phyloP scores from a whole-genome alignment of 1,140 invertebrate genomes.

The Anastrepha ludens region DNA sequence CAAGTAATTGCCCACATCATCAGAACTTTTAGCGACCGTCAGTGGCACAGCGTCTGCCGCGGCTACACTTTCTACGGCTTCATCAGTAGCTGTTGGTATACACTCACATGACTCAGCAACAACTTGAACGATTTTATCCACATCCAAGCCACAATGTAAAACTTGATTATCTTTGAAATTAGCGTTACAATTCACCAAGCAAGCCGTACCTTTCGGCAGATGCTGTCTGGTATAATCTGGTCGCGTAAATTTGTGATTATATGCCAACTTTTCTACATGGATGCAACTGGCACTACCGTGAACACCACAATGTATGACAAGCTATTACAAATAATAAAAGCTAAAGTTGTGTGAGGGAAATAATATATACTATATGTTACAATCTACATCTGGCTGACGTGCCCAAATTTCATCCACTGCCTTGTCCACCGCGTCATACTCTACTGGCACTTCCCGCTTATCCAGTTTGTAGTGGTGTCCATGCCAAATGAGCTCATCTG shows the following conservation, averaged over 20 bases:
- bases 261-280: slow-evolving; percentile 77
- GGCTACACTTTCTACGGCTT: not conserved
- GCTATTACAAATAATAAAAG: slow-evolving; percentile 69
- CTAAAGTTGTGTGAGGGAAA: not conserved
- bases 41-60: slow-evolving; percentile 3
- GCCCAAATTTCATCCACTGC: slow-evolving; percentile 79
- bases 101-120: slow-evolving; percentile 63
- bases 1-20: slow-evolving; percentile 75
- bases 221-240: slow-evolving; percentile 73
- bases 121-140: slow-evolving; percentile 74
- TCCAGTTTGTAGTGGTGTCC: slow-evolving; percentile 75
- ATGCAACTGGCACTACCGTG: slow-evolving; percentile 75
- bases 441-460: slow-evolving; percentile 78
- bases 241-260: slow-evolving; percentile 76
- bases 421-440: slow-evolving; percentile 77
- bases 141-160: slow-evolving; percentile 74
- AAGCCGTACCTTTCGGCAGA: slow-evolving; percentile 67
- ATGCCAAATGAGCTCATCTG: slow-evolving; percentile 67
- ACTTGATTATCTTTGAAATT: slow-evolving; percentile 52
- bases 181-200: slow-evolving; percentile 63
- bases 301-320: slow-evolving; percentile 80
- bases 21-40: slow-evolving; percentile 61
- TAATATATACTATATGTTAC: not conserved
- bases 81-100: slow-evolving; percentile 54
- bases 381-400: slow-evolving; percentile 76